These are phyloP conservation scores for Pteronotus mesoamericanus DNA, from an alignment of 2,797 vertebrate genomes.

Conservation along the genomic window DNA sequence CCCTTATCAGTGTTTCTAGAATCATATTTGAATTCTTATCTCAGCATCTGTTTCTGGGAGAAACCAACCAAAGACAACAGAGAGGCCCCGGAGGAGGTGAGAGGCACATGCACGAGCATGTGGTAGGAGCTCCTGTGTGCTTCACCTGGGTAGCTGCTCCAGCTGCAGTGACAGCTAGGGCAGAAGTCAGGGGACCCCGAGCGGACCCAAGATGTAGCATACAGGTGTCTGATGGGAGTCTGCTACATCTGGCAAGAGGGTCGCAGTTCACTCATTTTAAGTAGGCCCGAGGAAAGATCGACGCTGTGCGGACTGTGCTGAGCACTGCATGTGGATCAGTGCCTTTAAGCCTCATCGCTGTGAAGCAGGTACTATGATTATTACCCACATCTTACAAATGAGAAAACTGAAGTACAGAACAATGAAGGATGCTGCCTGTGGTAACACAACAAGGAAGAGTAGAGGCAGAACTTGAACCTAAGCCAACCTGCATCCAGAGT, in stretches of 20 bases:
- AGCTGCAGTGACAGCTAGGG: too few relatives aligned
- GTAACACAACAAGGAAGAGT: background rate
- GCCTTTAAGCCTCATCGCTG: background rate
- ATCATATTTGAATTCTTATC: background rate
- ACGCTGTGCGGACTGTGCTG: fast-evolving
- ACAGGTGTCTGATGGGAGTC: background rate
- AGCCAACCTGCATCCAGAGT: background rate
- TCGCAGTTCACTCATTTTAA: background rate
- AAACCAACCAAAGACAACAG: background rate
- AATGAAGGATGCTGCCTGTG: background rate
- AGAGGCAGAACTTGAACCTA: background rate
- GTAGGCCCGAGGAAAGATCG: background rate
- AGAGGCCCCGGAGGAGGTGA: background rate
- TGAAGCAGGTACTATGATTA: background rate
- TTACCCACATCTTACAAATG: background rate
- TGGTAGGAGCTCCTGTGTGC: fast-evolving
- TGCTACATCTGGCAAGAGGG: background rate
- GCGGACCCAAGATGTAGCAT: background rate
- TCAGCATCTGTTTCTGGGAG: background rate
- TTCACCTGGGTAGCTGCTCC: background rate
- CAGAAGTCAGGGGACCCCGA: background rate
- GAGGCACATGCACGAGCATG: fast-evolving
- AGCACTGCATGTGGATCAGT: background rate
- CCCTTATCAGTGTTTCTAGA: background rate
- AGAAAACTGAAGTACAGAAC: background rate